Evolutionary conservation across 1,140 invertebrate species (phyloP), one percentile per base, ranked within the genome.

Genomic region (Tyrophagus putrescentiae): DNA sequence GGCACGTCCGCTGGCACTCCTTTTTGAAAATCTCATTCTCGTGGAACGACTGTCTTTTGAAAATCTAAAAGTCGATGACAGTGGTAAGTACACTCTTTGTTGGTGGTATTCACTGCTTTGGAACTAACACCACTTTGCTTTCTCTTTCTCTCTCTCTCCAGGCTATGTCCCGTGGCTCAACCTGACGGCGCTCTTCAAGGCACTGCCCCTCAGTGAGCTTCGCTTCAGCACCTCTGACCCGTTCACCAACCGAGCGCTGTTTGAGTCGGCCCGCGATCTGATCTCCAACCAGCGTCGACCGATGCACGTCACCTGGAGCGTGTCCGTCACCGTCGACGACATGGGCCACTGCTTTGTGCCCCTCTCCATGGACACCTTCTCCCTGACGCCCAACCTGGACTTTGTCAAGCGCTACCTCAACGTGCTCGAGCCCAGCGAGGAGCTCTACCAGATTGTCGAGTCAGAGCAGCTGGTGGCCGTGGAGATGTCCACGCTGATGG

Each of bases 271-370:
- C 2, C 13, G 13, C 9, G 7, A 31, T 27, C 25, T 54, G 13
- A 13, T 54, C n/a, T 52, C 21, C 18, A 18, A 32, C 42, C 18
- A 62, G 59, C 27, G 13, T 48, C 4, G 34, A 56, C 25, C 36
- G 11, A 4, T 48, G 29, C 21, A 60, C 3, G 27, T 57, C 6
- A 60, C 3, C 32, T 62, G 61, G 61, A 28, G 34, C 29, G 56
- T 62, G 6, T 18, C 27, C 1, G 56, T 39, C 3, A 32, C 31
- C 31, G 44, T 62, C 9, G 61, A 62, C 28, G 61, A 62, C 13
- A 34, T 16, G 27, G 61, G 61, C n/a, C 21, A 62, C 13, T 62
- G 61, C 36, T 59, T 45, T 11, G 56, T 62, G 18, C 56, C 61
- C 16, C 41, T 62, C 9, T 29, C 48, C n/a, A 33, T 28, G 7